These are phyloP conservation scores for Epizoanthus rinbou DNA, from an alignment of 92 coral and sea anemone genomes.

Conservation along the genomic window DNA sequence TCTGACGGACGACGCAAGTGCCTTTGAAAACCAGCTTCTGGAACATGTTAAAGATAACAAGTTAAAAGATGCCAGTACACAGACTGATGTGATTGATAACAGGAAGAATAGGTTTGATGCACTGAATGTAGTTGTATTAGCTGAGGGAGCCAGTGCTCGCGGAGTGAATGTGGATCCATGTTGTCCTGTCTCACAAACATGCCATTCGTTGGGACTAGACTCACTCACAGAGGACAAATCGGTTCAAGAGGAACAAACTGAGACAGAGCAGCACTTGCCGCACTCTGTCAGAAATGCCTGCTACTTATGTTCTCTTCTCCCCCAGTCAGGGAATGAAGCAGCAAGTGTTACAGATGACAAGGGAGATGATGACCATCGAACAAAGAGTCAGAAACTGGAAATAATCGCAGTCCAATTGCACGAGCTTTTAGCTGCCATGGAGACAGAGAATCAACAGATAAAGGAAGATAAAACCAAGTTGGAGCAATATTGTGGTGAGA, in stretches of 20 bases:
- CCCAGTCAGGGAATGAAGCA: neutral
- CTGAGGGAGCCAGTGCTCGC: neutral
- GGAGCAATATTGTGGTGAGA: neutral
- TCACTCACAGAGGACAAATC: neutral
- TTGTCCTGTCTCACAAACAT: neutral
- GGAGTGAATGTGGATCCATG: neutral
- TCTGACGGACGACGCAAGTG: neutral
- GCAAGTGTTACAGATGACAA: neutral
- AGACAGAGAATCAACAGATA: neutral
- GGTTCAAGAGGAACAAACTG: neutral
- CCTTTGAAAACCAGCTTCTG: too few relatives aligned
- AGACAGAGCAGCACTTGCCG: neutral
- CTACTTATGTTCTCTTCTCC: neutral
- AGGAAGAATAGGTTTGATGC: neutral
- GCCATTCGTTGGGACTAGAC: too few relatives aligned
- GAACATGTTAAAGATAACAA: neutral
- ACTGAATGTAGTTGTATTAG: neutral
- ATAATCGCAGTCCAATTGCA: neutral
- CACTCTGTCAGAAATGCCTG: neutral
- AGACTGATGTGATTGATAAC: neutral
- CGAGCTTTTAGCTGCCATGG: neutral
- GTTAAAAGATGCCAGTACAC: neutral
- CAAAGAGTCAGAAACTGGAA: neutral
- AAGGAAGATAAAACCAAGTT: neutral
- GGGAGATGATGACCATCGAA: neutral